Evolutionary conservation across 2,888 invertebrate species (phyloP).

Genomic region (Eristalis pertinax): DNA sequence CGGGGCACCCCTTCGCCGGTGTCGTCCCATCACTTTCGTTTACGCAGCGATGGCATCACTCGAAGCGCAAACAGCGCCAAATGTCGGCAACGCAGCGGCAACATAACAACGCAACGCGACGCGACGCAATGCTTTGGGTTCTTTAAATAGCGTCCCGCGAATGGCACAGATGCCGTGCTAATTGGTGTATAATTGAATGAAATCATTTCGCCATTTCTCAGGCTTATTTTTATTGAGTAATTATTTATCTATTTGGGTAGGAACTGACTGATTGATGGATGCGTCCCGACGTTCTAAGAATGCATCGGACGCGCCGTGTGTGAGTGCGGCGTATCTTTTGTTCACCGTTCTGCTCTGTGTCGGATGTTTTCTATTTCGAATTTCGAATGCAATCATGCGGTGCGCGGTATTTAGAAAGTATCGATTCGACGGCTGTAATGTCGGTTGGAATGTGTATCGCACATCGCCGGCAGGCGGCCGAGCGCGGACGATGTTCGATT

Average conservation of each 20-base stretch:
- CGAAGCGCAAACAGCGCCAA: conserved; percentile 38
- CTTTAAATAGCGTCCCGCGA: conserved; percentile 50
- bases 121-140: not conserved
- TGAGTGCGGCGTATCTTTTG: conserved; percentile 32
- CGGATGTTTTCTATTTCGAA: conserved; percentile 26
- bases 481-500: conserved; percentile 34
- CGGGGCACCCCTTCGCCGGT: conserved; percentile 37
- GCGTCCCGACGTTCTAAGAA: conserved; percentile 56
- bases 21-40: not conserved
- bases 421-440: conserved; percentile 15
- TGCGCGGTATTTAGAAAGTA: conserved; percentile 40
- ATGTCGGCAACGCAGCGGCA: not conserved
- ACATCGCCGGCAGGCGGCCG: not conserved
- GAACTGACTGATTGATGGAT: conserved; percentile 62
- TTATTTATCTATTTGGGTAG: conserved; percentile 70
- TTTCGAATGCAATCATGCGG: conserved; percentile 38
- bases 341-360: not conserved
- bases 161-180: conserved; percentile 71
- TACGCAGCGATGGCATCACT: conserved; percentile 22
- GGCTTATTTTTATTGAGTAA: conserved; percentile 67
- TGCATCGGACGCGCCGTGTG: conserved; percentile 30
- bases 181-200: conserved; percentile 71
- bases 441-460: conserved; percentile 17
- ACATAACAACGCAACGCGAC: not conserved
- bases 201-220: conserved; percentile 64